Evolutionary conservation across 2,888 invertebrate species (phyloP), one percentile per base, ranked within the genome.

Genomic region (Cyclophora punctaria): DNA sequence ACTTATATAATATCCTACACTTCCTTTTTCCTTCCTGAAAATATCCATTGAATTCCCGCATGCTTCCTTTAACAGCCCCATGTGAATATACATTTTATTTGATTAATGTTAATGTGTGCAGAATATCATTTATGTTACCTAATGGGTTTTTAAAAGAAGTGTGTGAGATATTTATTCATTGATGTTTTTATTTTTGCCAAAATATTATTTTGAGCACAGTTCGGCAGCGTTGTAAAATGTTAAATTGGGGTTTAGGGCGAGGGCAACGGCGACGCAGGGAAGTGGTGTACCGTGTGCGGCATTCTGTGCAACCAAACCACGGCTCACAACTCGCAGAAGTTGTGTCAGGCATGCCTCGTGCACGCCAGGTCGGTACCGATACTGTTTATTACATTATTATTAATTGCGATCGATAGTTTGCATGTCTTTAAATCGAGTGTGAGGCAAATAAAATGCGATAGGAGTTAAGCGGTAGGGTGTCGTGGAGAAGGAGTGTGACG

Each of bases 301-400:
- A 89, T 89, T 72, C 82, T 79, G 70, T 89, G 89, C 81, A 76
- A 80, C 71, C 84, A 82, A 74, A 88, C 82, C 69, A 88, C 88
- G 74, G 71, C 78, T 66, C 85, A 87, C 83, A 87, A 88, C 78
- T 81, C 88, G 66, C 89, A 89, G 69, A 87, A 83, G 80, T 79
- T 89, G 78, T 89, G 89, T 70, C 89, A 87, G 85, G 87, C 89
- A 74, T 89, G 89, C 87, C 87, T 89, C 83, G 87, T 86, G 87
- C 89, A 89, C 85, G 87, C 88, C 88, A 89, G 89, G 89, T 89
- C 87, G 85, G 89, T 89, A 89, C 71, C 68, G 63, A 59, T 63
- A 64, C 55, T 66, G 33, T 57, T 53, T 47, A 52, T 55, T 50
- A 49, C 51, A 46, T 58, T 49, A 57, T 61, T 60, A 58, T 58